These are phyloP conservation scores for Notocelia uddmanniana DNA, from an alignment of 2,888 invertebrate genomes.

Conservation along the genomic window DNA sequence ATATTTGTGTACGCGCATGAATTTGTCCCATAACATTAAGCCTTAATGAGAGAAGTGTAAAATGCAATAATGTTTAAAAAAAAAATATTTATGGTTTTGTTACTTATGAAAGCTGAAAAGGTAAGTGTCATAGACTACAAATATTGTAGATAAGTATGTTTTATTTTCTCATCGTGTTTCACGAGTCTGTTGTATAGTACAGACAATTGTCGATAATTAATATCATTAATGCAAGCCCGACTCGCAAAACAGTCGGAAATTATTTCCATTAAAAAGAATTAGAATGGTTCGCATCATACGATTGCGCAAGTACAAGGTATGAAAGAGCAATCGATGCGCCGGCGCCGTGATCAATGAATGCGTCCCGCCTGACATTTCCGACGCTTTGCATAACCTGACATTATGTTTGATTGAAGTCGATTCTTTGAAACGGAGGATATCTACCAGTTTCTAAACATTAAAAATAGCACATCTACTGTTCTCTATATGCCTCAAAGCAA, in stretches of 20 bases:
- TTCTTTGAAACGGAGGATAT: slow-evolving; percentile 57
- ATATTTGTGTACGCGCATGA: too few relatives aligned
- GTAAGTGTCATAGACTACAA: neutral
- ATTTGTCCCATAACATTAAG: too few relatives aligned
- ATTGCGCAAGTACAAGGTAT: slow-evolving; percentile 50
- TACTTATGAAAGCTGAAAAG: too few relatives aligned
- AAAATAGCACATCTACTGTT: slow-evolving; percentile 5
- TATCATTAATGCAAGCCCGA: slow-evolving; percentile 9
- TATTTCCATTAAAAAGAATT: slow-evolving; percentile 33
- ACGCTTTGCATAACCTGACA: slow-evolving; percentile 73
- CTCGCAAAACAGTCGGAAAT: slow-evolving; percentile 7
- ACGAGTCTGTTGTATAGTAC: neutral
- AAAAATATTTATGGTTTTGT: too few relatives aligned
- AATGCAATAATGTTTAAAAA: too few relatives aligned
- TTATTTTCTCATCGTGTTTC: neutral
- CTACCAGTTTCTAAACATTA: slow-evolving; percentile 43
- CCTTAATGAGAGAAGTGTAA: too few relatives aligned
- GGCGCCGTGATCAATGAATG: slow-evolving; percentile 57
- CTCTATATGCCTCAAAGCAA: neutral
- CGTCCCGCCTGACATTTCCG: slow-evolving; percentile 65
- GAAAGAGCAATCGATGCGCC: slow-evolving; percentile 54
- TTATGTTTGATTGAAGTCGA: slow-evolving; percentile 66
- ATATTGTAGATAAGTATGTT: neutral
- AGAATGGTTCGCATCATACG: slow-evolving; percentile 42
- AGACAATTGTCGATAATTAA: neutral